phyloP scores from a whole-genome alignment of 1,140 invertebrate species.

The Tetramorium simillimum region DNA sequence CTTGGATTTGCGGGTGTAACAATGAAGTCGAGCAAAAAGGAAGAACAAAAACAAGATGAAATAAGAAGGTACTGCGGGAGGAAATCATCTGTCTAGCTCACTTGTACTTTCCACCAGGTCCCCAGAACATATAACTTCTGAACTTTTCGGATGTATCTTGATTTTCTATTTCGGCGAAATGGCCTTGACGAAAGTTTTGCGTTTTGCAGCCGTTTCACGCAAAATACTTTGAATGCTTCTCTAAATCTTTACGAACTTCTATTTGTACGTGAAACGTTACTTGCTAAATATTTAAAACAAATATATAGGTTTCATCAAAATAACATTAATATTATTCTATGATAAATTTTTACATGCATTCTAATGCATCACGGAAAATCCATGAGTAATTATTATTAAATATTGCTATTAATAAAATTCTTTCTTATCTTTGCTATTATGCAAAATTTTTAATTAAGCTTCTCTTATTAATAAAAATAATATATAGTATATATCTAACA shows the following conservation, averaged over 20 bases:
- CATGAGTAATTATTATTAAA: neutral
- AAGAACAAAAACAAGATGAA: neutral
- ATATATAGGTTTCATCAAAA: neutral
- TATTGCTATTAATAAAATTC: neutral
- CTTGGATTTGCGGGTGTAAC: neutral
- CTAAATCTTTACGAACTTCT: neutral
- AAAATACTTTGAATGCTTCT: neutral
- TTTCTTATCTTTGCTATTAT: neutral
- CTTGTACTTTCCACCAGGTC: neutral
- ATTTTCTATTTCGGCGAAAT: slow-evolving; percentile 2
- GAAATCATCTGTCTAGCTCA: neutral
- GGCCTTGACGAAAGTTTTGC: slow-evolving; percentile 26
- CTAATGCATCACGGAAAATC: neutral
- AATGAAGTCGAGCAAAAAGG: neutral
- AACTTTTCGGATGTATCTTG: slow-evolving; percentile 59
- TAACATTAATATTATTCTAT: neutral
- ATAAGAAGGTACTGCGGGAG: neutral
- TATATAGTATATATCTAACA: neutral
- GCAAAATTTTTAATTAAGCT: neutral
- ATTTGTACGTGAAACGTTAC: neutral
- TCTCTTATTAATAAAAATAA: neutral
- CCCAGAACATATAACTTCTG: neutral
- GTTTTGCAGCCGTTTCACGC: neutral
- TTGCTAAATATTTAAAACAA: neutral
- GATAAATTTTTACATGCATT: neutral